These are phyloP conservation scores for Callipepla californica DNA, from an alignment of 2,113 vertebrate genomes.

Conservation along the genomic window DNA sequence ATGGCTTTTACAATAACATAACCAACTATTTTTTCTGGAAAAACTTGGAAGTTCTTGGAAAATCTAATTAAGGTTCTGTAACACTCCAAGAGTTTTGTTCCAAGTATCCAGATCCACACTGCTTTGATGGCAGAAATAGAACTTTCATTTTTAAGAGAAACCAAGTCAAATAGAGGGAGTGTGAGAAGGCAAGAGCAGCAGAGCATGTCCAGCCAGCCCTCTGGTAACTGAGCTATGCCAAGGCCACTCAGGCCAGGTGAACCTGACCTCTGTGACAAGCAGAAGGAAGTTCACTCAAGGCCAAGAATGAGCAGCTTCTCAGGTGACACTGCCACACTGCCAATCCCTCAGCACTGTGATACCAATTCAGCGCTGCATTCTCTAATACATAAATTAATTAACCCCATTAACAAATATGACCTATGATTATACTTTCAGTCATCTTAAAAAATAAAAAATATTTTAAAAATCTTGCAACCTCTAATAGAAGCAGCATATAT, in stretches of 20 bases:
- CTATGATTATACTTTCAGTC: background rate
- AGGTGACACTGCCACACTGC: constrained; percentile 14
- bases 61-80: background rate
- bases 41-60: background rate
- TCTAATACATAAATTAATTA: constrained; percentile 12
- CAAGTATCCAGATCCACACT: background rate
- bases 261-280: constrained; percentile 8
- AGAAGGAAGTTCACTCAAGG: background rate
- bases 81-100: background rate
- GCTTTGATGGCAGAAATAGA: background rate
- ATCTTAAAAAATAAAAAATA: background rate
- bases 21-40: background rate
- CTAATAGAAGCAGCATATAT: background rate
- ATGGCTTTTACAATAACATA: background rate
- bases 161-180: background rate
- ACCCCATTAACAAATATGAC: background rate
- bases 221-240: background rate
- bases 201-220: background rate
- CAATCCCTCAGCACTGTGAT: background rate
- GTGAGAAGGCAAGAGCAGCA: background rate
- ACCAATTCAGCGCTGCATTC: constrained; percentile 29
- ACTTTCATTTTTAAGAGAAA: background rate
- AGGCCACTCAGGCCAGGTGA: background rate
- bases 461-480: background rate
- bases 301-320: background rate